Evolutionary conservation across 2,888 invertebrate genomes (phyloP).

Genomic region (Linnaemya tessellans): DNA sequence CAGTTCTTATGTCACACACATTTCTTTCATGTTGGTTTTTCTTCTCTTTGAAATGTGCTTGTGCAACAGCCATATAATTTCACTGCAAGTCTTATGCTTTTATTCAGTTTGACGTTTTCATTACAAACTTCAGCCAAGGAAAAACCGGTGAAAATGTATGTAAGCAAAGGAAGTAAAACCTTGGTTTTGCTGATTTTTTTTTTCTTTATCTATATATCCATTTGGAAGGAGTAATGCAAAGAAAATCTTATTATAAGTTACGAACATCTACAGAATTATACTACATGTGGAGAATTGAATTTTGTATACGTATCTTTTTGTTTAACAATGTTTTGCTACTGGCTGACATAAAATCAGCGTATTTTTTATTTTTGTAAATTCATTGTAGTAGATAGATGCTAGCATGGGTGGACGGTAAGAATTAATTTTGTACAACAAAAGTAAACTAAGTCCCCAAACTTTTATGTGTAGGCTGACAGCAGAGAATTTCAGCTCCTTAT

Average conservation of each 20-base stretch:
- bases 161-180: neutral
- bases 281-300: slow-evolving; percentile 67
- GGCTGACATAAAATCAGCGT: slow-evolving; percentile 52
- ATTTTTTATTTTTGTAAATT: neutral
- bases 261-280: slow-evolving; percentile 67
- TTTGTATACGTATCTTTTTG: slow-evolving; percentile 25
- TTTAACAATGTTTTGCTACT: slow-evolving; percentile 43
- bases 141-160: slow-evolving; percentile 19
- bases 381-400: neutral
- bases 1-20: slow-evolving; percentile 47
- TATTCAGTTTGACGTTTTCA: slow-evolving; percentile 64
- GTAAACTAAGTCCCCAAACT: too few species aligned
- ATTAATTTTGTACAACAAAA: too few species aligned
- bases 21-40: slow-evolving; percentile 13
- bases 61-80: slow-evolving; percentile 64
- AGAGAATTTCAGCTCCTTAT: too few species aligned
- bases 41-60: slow-evolving; percentile 28
- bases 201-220: slow-evolving; percentile 4
- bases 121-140: slow-evolving; percentile 58
- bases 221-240: slow-evolving; percentile 39
- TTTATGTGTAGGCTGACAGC: too few species aligned
- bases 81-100: slow-evolving; percentile 52
- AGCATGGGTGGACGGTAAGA: neutral
- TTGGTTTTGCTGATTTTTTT: neutral
- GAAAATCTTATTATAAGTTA: slow-evolving; percentile 70